Percentiles rank a stretch among this genome's conserved stretches.
These are phyloP conservation scores for Propithecus perrieri DNA, from an alignment of 2,797 vertebrate species.

Conservation along the genomic window DNA sequence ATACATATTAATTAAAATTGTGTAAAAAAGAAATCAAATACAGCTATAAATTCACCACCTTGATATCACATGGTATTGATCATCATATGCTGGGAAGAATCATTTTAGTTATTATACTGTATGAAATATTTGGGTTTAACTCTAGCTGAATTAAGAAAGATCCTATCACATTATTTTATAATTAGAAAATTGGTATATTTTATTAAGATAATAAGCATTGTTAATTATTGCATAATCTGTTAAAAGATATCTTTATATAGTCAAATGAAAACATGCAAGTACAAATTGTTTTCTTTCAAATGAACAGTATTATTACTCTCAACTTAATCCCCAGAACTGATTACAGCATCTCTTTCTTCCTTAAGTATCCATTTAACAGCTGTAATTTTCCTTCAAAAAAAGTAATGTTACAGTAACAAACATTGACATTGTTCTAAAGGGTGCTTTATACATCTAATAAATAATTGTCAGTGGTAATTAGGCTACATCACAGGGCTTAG, in stretches of 20 bases:
- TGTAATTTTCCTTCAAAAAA: constrained; percentile 58
- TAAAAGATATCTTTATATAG: not conserved
- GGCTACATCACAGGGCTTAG: not conserved
- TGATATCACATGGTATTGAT: not conserved
- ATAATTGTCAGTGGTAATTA: constrained; percentile 39
- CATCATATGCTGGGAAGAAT: not conserved
- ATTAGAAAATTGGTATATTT: not conserved
- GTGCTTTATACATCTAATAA: not conserved
- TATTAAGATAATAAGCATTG: not conserved
- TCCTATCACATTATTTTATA: not conserved
- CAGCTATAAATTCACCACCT: not conserved
- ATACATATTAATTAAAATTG: not conserved
- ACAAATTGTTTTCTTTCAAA: constrained; percentile 42
- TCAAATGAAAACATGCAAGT: constrained; percentile 9
- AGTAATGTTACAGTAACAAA: not conserved
- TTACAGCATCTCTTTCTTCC: not conserved
- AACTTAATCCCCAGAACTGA: constrained; percentile 21
- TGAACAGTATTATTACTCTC: not conserved
- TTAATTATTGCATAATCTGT: not conserved
- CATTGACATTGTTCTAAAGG: not conserved
- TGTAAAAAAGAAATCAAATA: not conserved
- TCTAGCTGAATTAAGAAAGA: not conserved
- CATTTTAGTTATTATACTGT: not conserved
- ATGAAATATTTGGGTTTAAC: not conserved
- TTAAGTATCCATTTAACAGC: not conserved